A percentile compares a stretch with the other conserved stretches of the same genome.
phyloP scores from a whole-genome alignment of 1,140 invertebrate genomes.

The Leptonema lineaticorne region DNA sequence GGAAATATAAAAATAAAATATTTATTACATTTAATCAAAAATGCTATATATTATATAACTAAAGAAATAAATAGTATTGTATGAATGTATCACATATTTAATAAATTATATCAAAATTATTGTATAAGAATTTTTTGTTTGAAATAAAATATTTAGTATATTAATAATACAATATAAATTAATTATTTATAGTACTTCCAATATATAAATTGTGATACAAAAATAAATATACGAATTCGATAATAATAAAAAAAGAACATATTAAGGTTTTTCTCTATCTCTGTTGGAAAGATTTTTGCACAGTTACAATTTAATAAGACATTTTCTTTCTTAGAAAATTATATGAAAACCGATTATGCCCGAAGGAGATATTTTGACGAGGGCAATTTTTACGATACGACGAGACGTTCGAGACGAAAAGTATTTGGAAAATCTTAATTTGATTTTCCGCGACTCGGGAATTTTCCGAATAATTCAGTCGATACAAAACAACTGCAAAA shows the following conservation, averaged over 20 bases:
- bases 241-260: not conserved
- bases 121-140: no score
- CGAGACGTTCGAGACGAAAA: not conserved
- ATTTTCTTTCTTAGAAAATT: slow-evolving; percentile 9
- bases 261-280: not conserved
- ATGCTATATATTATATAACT: no score
- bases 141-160: no score
- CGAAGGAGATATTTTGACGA: slow-evolving; percentile 16
- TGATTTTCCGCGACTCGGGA: not conserved
- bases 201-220: no score
- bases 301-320: slow-evolving; percentile 9
- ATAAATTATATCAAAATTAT: no score
- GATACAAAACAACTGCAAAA: not conserved
- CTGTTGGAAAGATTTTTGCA: not conserved
- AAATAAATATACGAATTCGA: not conserved
- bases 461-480: no score
- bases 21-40: no score
- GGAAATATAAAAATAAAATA: no score
- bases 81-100: no score
- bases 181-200: no score
- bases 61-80: no score
- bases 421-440: slow-evolving; percentile 16
- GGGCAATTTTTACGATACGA: slow-evolving; percentile 11
- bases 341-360: slow-evolving; percentile 4
- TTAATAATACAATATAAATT: no score